Conservation (phyloP, 2,797 vertebrate genomes). For the Sparidentex hasta region DNA sequence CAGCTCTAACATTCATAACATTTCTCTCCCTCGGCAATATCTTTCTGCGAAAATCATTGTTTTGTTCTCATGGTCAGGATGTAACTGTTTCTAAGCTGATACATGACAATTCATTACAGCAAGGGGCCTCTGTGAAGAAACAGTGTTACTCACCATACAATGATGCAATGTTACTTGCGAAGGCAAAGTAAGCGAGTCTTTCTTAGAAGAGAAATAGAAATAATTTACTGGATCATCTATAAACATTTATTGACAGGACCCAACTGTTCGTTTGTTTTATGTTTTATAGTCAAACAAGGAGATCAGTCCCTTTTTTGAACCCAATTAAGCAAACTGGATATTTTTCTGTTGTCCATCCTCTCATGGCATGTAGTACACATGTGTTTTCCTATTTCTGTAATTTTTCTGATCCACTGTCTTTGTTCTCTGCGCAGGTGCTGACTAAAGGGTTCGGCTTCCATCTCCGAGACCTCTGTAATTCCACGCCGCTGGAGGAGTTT, state of each 20-base stretch:
- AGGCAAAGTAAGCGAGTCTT: background rate
- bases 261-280: too few species aligned
- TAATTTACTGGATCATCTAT: background rate
- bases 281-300: background rate
- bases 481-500: slow-evolving; percentile 86
- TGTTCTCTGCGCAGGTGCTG: slow-evolving; percentile 85
- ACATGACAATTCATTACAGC: background rate
- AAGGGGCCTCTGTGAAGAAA: background rate
- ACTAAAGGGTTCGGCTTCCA: slow-evolving; percentile 92
- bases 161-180: background rate
- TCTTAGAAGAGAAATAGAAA: background rate
- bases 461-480: slow-evolving; percentile 90
- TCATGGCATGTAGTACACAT: background rate
- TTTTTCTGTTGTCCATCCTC: background rate
- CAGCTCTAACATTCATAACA: background rate
- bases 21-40: background rate
- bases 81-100: background rate
- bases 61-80: slow-evolving; percentile 14
- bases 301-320: background rate
- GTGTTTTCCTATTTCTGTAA: background rate
- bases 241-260: background rate
- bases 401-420: background rate
- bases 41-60: background rate
- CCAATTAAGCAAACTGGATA: background rate
- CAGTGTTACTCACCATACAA: background rate